Base-by-base conservation (phyloP, 1,140 invertebrate species). In the Arctopsyche grandis region DNA sequence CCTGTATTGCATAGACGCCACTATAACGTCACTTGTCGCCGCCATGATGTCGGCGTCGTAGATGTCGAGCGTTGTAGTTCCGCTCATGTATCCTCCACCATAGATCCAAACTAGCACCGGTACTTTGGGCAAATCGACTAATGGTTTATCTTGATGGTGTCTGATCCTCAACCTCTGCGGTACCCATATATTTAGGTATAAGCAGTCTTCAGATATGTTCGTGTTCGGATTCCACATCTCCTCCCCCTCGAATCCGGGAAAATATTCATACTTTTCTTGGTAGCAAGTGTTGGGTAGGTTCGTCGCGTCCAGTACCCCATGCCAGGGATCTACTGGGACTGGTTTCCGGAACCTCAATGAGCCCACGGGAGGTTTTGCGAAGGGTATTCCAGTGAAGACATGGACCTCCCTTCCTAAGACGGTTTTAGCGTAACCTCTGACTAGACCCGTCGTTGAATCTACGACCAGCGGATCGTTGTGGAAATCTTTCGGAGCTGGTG, bases 141-240 rank as follows among this genome's bases (percentile, higher is more conserved):
- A 83, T 58, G 89, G 87, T 84, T 88, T 89, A 79, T 89, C 89
- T 84, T 84, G 88, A 84, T 87, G 91, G 85, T 94, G 93, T 52
- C 93, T 86, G 7, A 95, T 89, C 56, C 93, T 87, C 73, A 93
- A 86, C 84, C 92, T 91, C 82, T 94, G 93, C 0, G 96, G 96
- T 21, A 96, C 95, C 95, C 95, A 98, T 60, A 98, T 91, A 85
- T 97, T 98, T 82, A 98, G 88, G 85, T 98, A 98, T 0, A 98
- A 88, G 85, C 97, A 98, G 85, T 98, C 97, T 89, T 98, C 97
- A 10, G 94, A 96, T 77, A 97, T 92, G 84, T 95, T 94, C 0
- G 96, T 97, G 83, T 97, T 97, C 0, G 96, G 95, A 87, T 97
- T 98, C 97, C 96, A 98, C 94, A 97, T 98, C 84, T 96, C 94